Evolutionary conservation across 1,140 invertebrate species (phyloP), one percentile per base, ranked within the genome.

Genomic region (Hylaeus anthracinus): DNA sequence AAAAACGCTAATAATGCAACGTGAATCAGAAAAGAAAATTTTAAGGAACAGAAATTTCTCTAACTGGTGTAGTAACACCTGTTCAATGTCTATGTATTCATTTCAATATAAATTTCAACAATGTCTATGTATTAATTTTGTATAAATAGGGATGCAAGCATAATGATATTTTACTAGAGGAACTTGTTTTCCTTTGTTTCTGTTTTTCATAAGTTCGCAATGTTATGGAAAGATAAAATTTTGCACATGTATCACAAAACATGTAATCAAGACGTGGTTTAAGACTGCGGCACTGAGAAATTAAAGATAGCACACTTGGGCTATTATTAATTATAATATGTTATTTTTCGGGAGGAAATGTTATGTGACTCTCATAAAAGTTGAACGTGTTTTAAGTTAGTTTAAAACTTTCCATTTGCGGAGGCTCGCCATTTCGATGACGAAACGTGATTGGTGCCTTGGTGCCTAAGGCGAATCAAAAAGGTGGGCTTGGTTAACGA

Each of bases 341-440:
- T n/a, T 60, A 60, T 14, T 12, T 43, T 39, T 58, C 12, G 3
- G 14, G 14, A 60, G 26, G 26, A 39, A 48, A 9, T 48, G 39
- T 63, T 63, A 48, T 6, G 10, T 12, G 6, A 72, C 9, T 14
- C 2, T 39, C 1, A 9, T 1, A 43, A 53, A 14, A 12, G 5
- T 66, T 56, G 4, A 56, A 41, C 58, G 14, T 67, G 8, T 69
- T 1, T 53, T n/a, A 1, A 1, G 5, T 26, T 26, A 26, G 26
- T 26, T 4, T 10, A 51, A 79, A 79, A 79, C 43, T 79, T 79
- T 79, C 76, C 76, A 72, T 48, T 64, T 0, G 2, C 12, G 51
- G 41, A 26, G 69, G 69, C 69, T 72, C 70, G 60, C 1, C 70
- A 26, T 65, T 43, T 10, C 0, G n/a, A 65, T 73, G 61, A 73